These are phyloP conservation scores for Meliscaeva auricollis DNA, from an alignment of 2,888 invertebrate species.

Conservation along the genomic window DNA sequence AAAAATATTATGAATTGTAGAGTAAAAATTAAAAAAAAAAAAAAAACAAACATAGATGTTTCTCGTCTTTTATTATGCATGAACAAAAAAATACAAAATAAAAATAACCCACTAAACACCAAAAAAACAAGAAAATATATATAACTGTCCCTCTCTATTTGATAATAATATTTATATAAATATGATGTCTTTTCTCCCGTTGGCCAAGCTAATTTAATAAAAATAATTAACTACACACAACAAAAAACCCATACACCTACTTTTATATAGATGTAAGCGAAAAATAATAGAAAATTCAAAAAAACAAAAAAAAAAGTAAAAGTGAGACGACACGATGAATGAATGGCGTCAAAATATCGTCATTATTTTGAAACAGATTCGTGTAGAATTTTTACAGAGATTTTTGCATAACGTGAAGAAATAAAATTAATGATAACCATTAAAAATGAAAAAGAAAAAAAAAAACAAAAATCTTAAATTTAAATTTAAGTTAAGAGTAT, in stretches of 20 bases:
- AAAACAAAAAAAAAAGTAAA: not conserved
- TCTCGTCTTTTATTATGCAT: slow-evolving; percentile 63
- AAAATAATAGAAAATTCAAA: slow-evolving; percentile 24
- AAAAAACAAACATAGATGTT: slow-evolving; percentile 55
- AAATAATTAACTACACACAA: slow-evolving; percentile 4
- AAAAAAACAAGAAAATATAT: not conserved
- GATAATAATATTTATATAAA: slow-evolving; percentile 38
- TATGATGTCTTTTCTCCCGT: slow-evolving; percentile 65
- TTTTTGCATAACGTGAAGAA: slow-evolving; percentile 62
- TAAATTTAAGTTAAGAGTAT: slow-evolving; percentile 55
- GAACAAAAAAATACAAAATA: slow-evolving; percentile 31
- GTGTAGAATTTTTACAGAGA: slow-evolving; percentile 71
- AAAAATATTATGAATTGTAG: slow-evolving; percentile 53
- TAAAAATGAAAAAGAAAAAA: slow-evolving; percentile 11
- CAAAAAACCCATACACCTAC: slow-evolving; percentile 36
- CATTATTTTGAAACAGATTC: slow-evolving; percentile 40
- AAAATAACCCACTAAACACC: slow-evolving; percentile 19
- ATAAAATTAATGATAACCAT: slow-evolving; percentile 46
- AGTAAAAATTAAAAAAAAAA: slow-evolving; percentile 37
- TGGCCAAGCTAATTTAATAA: slow-evolving; percentile 65
- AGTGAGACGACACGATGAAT: slow-evolving; percentile 26
- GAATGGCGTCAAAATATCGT: not conserved
- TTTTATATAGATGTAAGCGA: slow-evolving; percentile 38
- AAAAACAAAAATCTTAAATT: slow-evolving; percentile 30
- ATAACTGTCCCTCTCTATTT: slow-evolving; percentile 68